phyloP scores from a whole-genome alignment of 2,888 invertebrate genomes.

The Drosophila helvetica region DNA sequence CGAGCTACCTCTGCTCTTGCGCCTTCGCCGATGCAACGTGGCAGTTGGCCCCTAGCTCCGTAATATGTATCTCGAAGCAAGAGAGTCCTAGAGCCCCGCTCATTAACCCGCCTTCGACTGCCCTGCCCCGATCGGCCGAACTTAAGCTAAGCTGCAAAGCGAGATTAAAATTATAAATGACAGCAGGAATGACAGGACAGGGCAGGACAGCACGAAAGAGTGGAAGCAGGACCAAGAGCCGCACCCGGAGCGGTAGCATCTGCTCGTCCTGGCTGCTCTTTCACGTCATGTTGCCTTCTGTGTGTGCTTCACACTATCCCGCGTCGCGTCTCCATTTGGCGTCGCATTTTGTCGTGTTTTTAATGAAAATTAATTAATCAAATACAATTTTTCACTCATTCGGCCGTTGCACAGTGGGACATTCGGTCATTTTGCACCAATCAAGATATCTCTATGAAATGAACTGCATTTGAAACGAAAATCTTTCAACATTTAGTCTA shows the following conservation, averaged over 20 bases:
- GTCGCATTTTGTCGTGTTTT: constrained; percentile 63
- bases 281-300: constrained; percentile 3
- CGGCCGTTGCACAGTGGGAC: constrained; percentile 24
- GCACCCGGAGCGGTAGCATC: constrained; percentile 39
- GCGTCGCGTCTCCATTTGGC: constrained; percentile 33
- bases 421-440: not conserved
- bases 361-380: constrained; percentile 77
- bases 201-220: constrained; percentile 29
- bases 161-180: constrained; percentile 80
- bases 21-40: not conserved
- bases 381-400: constrained; percentile 67
- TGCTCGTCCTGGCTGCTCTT: constrained; percentile 21
- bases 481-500: no score
- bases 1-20: not conserved
- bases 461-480: no score
- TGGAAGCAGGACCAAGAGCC: constrained; percentile 24
- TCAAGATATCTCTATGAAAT: no score
- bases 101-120: constrained; percentile 49
- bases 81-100: constrained; percentile 36
- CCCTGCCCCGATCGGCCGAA: constrained; percentile 47
- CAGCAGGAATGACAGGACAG: constrained; percentile 62
- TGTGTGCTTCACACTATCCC: constrained; percentile 13
- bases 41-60: constrained; percentile 20
- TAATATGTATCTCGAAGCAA: constrained; percentile 36
- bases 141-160: constrained; percentile 75